Conservation (phyloP, 2,113 vertebrate species). For the Pseudorhombus dupliciocellatus region DNA sequence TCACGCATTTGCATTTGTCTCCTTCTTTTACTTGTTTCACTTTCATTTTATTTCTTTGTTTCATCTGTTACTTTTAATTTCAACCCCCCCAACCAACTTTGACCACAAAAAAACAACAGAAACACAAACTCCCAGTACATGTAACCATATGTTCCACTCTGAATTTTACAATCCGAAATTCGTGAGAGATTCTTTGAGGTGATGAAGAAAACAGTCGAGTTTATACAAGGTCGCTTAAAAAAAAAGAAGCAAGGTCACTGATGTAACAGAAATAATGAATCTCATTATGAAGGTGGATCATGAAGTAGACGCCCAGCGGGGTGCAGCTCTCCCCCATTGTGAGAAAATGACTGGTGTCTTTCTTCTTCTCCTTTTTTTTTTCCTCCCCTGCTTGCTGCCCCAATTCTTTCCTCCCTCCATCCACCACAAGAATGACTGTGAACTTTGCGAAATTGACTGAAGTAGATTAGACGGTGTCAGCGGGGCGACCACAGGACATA, state of each 20-base stretch:
- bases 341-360: conserved; percentile 11
- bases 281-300: conserved; percentile 23
- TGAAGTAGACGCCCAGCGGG: conserved; percentile 10
- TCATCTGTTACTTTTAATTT: too few species aligned
- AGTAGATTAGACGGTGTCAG: neutral
- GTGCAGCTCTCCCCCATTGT: conserved; percentile 11
- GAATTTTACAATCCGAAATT: too few species aligned
- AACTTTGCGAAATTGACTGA: neutral
- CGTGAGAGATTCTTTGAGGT: neutral
- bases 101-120: too few species aligned
- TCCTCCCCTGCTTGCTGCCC: neutral
- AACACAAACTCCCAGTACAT: neutral
- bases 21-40: too few species aligned
- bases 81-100: too few species aligned
- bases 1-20: too few species aligned
- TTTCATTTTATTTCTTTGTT: too few species aligned
- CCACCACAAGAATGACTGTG: neutral
- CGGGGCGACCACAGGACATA: neutral
- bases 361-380: conserved; percentile 8
- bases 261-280: conserved; percentile 30
- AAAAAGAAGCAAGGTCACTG: conserved; percentile 9
- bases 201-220: neutral
- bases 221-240: conserved; percentile 10
- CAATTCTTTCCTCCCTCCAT: neutral
- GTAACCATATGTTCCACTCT: neutral